A percentile compares a stretch with the other conserved stretches of the same genome.
phyloP scores from a whole-genome alignment of 2,888 invertebrate genomes.

The Thecocarcelia acutangulata region DNA sequence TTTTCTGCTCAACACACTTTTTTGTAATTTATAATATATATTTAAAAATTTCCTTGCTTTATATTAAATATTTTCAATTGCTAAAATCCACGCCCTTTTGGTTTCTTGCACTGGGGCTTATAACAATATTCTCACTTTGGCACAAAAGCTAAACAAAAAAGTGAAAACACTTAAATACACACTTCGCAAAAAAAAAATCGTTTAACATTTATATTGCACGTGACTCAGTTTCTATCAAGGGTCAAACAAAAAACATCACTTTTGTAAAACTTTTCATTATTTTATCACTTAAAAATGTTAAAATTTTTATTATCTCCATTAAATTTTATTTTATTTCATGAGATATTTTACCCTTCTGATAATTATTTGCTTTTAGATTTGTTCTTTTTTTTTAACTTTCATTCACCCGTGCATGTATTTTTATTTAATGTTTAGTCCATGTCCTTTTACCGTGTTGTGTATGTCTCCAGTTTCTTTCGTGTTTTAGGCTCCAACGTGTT shows the following conservation, averaged over 20 bases:
- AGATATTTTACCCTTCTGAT: neutral
- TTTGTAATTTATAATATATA: neutral
- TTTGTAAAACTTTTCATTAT: too few relatives aligned
- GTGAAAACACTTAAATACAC: slow-evolving; percentile 37
- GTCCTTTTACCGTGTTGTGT: slow-evolving; percentile 66
- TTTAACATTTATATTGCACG: slow-evolving; percentile 62
- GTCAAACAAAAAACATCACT: slow-evolving; percentile 49
- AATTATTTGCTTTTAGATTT: slow-evolving; percentile 21
- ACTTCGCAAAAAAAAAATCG: slow-evolving; percentile 51
- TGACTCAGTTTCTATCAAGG: slow-evolving; percentile 62
- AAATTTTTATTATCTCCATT: neutral
- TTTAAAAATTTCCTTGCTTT: neutral
- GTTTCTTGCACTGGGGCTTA: slow-evolving; percentile 50
- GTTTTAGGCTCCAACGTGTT: slow-evolving; percentile 72
- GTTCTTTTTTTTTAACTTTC: slow-evolving; percentile 40
- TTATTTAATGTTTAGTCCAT: slow-evolving; percentile 65
- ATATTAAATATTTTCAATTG: neutral
- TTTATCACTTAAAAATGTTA: slow-evolving; percentile 1
- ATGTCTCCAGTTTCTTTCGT: slow-evolving; percentile 68
- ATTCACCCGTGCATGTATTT: slow-evolving; percentile 65
- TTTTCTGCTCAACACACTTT: neutral
- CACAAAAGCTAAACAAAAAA: slow-evolving; percentile 22
- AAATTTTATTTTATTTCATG: neutral
- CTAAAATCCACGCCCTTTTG: slow-evolving; percentile 64
- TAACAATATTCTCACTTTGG: slow-evolving; percentile 56